Conservation (phyloP, 92 coral and sea anemone species). For the Micromussa lordhowensis region DNA sequence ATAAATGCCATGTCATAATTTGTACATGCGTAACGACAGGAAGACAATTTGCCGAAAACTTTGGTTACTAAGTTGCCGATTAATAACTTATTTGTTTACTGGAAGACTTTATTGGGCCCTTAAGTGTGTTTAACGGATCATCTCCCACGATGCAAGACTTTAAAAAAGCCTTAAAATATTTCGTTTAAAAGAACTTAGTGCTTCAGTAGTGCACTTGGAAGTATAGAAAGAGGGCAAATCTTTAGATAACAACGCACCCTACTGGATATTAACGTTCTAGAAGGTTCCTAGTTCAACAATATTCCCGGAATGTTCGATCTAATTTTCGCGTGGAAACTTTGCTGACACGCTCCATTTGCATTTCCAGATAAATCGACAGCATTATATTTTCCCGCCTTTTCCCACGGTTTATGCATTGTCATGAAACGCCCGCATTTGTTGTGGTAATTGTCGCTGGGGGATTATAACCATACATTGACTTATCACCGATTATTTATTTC, state of each 20-base stretch:
- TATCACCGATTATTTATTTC: conserved; percentile 2
- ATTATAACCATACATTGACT: neutral
- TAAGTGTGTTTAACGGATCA: neutral
- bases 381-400: neutral
- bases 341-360: neutral
- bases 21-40: neutral
- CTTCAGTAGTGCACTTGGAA: neutral
- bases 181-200: neutral
- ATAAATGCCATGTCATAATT: neutral
- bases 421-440: conserved; percentile 24
- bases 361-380: neutral
- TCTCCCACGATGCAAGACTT: neutral
- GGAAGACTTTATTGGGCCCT: neutral
- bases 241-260: neutral
- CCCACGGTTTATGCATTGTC: conserved; percentile 26
- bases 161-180: neutral
- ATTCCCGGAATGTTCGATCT: neutral
- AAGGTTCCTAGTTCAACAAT: neutral
- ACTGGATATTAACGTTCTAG: neutral
- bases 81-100: neutral
- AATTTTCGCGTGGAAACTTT: neutral
- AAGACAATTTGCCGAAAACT: neutral
- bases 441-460: neutral
- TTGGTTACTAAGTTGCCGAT: neutral
- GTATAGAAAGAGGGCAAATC: too few species aligned